Conservation (phyloP, 2,888 invertebrate species). For the Sinopyrophorus schimmeli region DNA sequence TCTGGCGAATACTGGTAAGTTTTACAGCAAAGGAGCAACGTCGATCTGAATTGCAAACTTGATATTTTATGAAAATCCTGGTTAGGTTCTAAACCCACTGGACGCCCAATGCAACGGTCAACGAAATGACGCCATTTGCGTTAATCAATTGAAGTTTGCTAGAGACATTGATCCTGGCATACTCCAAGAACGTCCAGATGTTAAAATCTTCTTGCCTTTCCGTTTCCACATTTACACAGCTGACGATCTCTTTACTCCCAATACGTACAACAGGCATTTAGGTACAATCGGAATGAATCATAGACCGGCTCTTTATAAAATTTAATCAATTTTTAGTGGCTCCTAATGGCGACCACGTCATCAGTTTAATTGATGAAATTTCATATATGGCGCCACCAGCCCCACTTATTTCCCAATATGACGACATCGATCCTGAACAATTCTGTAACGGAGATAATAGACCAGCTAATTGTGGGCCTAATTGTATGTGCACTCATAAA, state of each 20-base stretch:
- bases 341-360: constrained; percentile 83
- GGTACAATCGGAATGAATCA: no score
- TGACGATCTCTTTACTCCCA: constrained; percentile 83
- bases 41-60: neutral
- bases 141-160: constrained; percentile 84
- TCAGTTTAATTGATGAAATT: constrained; percentile 87
- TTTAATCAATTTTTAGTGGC: constrained; percentile 79
- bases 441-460: constrained; percentile 90
- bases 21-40: constrained; percentile 7
- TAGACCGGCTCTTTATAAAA: no score
- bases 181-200: constrained; percentile 79
- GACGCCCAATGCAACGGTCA: constrained; percentile 80
- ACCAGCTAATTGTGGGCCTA: constrained; percentile 81
- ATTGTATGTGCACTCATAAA: constrained; percentile 90
- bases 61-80: constrained; percentile 37
- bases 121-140: constrained; percentile 80
- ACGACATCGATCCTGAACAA: constrained; percentile 82
- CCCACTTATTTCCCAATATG: constrained; percentile 82
- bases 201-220: constrained; percentile 89
- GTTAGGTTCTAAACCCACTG: constrained; percentile 84
- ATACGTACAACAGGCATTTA: constrained; percentile 84
- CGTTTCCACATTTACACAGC: constrained; percentile 84
- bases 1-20: constrained; percentile 15
- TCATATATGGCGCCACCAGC: constrained; percentile 84
- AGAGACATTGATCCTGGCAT: constrained; percentile 76